Conservation (phyloP, 2,113 vertebrate species). For the Protomyctophum bolini region DNA sequence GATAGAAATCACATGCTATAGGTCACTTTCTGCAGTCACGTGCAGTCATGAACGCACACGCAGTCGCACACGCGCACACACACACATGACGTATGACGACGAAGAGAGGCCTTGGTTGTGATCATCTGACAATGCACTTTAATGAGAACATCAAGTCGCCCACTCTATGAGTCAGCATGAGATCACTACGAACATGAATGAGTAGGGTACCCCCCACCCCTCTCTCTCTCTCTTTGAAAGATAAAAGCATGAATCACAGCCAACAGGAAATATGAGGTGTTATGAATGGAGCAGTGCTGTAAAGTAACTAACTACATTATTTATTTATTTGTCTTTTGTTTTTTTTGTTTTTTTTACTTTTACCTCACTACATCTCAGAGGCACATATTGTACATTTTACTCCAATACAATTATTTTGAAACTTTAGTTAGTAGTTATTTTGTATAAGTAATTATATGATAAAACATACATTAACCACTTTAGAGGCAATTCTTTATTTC, state of each 20-base stretch:
- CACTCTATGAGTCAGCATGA: slow-evolving; percentile 65
- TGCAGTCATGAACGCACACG: background rate
- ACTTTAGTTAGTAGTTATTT: too few species aligned
- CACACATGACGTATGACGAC: background rate
- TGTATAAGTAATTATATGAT: too few species aligned
- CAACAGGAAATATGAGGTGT: slow-evolving; percentile 41
- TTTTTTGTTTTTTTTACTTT: too few species aligned
- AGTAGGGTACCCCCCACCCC: background rate
- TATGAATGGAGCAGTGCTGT: slow-evolving; percentile 54
- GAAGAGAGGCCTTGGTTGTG: slow-evolving; percentile 16
- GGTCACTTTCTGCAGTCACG: background rate
- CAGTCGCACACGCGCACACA: background rate
- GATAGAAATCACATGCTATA: too few species aligned
- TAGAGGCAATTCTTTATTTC: too few species aligned
- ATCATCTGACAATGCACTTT: slow-evolving; percentile 41
- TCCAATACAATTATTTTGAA: too few species aligned
- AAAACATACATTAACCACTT: too few species aligned
- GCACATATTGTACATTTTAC: too few species aligned
- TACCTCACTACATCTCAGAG: too few species aligned
- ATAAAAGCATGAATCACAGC: slow-evolving; percentile 53
- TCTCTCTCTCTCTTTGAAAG: slow-evolving; percentile 9
- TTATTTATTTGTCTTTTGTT: too few species aligned
- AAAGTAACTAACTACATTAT: too few species aligned
- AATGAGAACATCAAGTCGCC: slow-evolving; percentile 34
- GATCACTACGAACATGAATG: slow-evolving; percentile 49